phyloP scores from a whole-genome alignment of 2,113 vertebrate species.

The Hyla sarda region DNA sequence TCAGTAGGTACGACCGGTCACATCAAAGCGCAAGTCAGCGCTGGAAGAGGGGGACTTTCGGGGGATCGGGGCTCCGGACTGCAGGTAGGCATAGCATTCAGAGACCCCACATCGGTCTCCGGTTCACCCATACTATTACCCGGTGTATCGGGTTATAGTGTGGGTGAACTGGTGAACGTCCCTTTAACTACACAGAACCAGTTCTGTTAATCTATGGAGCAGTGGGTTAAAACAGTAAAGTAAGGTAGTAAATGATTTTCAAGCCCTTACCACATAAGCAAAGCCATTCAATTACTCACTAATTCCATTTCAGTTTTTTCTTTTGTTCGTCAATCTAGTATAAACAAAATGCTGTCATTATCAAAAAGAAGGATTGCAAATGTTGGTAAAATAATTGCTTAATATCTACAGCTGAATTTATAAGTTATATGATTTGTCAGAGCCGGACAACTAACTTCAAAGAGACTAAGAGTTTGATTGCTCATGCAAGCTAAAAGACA shows the following conservation, averaged over 20 bases:
- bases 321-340: background rate
- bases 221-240: background rate
- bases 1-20: no score
- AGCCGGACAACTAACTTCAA: conserved; percentile 21
- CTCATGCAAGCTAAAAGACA: conserved; percentile 7
- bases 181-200: no score
- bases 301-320: background rate
- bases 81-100: no score
- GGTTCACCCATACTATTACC: no score
- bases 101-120: no score
- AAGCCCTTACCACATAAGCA: background rate
- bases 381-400: conserved; percentile 2
- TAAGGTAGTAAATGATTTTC: background rate
- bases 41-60: no score
- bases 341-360: conserved; percentile 14
- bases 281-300: background rate
- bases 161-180: no score
- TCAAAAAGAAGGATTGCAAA: background rate
- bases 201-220: no score
- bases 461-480: background rate
- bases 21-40: no score
- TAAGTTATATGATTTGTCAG: conserved; percentile 9
- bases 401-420: conserved; percentile 12
- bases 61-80: no score
- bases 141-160: no score